Base-by-base conservation (phyloP, 2,888 invertebrate genomes). In the Cheilosia urbana region DNA sequence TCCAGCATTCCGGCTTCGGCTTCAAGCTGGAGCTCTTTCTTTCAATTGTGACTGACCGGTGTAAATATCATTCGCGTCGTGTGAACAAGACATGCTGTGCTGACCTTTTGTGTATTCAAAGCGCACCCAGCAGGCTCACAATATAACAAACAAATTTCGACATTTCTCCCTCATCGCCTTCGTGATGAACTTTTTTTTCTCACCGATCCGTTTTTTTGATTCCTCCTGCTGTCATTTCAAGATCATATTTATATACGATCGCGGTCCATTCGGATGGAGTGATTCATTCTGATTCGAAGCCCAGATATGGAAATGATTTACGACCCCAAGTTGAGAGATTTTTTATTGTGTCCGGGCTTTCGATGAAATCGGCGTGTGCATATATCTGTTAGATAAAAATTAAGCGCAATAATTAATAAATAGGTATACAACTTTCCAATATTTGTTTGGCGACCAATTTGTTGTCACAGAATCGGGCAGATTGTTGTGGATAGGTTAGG, bases 111-210 rank as follows among this genome's bases (percentile, higher is more conserved):
- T 85, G 66, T 76, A 76, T 66, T 76, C 65, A 68, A 85, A 85
- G 81, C 85, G 80, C 79, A 80, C 80, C 80, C 85, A 85, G 85
- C 76, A 80, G 80, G 85, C 72, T 76, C 75, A 65, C 55, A 77
- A 63, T 80, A 80, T 80, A 80, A 80, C 80, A 80, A 85, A 85
- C 85, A 85, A 80, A 85, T 85, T 85, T 85, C 76, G 85, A 72
- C 85, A 85, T 85, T 72, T 85, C 63, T 51, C 80, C 85, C 81
- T 81, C 85, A 85, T 77, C 85, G 76, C 80, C 85, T 80, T 77
- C 57, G 66, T 81, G 85, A 76, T 72, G 68, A 63, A 76, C 76
- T 62, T 60, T 77, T 68, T 65, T 60, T 76, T 80, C 75, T 80
- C 84, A 76, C 17, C 65, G 60, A 71, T 80, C 57, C 19, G 49